Evolutionary conservation across 2,888 invertebrate genomes (phyloP), one percentile per base, ranked within the genome.

Genomic region (Cephonodes hylas): DNA sequence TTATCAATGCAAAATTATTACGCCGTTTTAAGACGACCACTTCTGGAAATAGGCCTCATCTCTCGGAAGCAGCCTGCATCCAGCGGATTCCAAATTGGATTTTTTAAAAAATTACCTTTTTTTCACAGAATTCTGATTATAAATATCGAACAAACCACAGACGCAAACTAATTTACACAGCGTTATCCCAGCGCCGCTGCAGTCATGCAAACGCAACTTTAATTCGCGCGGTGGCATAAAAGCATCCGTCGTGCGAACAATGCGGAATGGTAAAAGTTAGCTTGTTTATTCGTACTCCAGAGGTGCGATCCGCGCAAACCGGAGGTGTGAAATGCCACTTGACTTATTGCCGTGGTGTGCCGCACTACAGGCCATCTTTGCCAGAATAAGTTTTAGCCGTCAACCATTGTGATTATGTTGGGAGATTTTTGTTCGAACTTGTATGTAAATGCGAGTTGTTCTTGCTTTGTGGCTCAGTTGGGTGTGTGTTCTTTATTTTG

Each of bases 201-300:
- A 10, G 10, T 20, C 45, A 22, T 27, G 27, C 31, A 27, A 25
- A 53, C 53, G 53, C 53, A 31, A 53, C 53, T 53, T 53, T 53
- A 53, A 53, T 53, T 53, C 53, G 18, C 2, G 18, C 10, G 18
- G 18, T 31, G 53, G 53, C 15, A 75, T 69, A 72, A 45, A 62
- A 77, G 73, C 73, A 75, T 74, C 68, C 64, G 64, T n/a, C 38
- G 10, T n/a, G 13, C 63, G 62, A 53, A 53, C 78, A 80, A 81
- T 82, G 80, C 75, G 77, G 74, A 85, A 88, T 85, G 82, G 84
- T 78, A 76, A 85, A 87, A 88, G 86, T 88, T 86, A 76, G 78
- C 84, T 84, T 87, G 88, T 88, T 88, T 87, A 84, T 87, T 80
- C 77, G 80, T 81, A 82, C 80, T 83, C 80, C 76, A 75, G 79